Base-by-base conservation (phyloP, 37 sponge, comb jelly and placozoan genomes). In the Ianthella basta region DNA sequence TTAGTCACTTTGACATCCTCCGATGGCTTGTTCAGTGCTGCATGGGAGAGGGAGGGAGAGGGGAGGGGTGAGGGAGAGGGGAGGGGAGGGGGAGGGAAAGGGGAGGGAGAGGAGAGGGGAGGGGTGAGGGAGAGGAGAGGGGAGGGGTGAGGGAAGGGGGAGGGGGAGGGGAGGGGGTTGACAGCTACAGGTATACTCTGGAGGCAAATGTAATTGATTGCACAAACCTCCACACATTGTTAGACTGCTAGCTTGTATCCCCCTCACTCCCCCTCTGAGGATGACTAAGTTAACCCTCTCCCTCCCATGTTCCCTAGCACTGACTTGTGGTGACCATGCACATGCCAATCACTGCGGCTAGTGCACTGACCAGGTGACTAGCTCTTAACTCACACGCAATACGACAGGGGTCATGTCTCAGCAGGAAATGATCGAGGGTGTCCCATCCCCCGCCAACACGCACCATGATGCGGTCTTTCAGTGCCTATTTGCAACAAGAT, bases 401-500 rank as follows among this genome's bases (percentile, higher is more conserved):
- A 32, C 94, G 83, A 44, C 94, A 93, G 8, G 94, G 90, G 37
- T 93, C 94, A 50, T 93, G 89, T 38, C 82, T 86, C 29, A 93
- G 77, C 0, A 93, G 80, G 70, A 93, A 93, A 78, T 93, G 94
- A 66, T 93, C 89, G 41, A 93, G 88, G 41, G 88, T 90, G 60
- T 93, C 94, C 94, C 94, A 93, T 4, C 94, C 94, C 63, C 94
- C 94, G 24, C 94, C 94, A 19, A 93, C 94, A 6, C 94, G 81
- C 56, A 93, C 94, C 90, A 93, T 89, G 16, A 89, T 72, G 60
- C 84, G 63, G 55, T 93, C 90, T 27, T 77, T 87, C 55, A 93
- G 73, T 33, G 89, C 18, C 93, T 93, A 60, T 23, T 2, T 4
- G 44, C 16, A 24, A 36, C 74, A 72, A 5, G 4, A 35, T 67